Evolutionary conservation across 2,797 vertebrate species (phyloP).

Genomic region (Rachycentron canadum): DNA sequence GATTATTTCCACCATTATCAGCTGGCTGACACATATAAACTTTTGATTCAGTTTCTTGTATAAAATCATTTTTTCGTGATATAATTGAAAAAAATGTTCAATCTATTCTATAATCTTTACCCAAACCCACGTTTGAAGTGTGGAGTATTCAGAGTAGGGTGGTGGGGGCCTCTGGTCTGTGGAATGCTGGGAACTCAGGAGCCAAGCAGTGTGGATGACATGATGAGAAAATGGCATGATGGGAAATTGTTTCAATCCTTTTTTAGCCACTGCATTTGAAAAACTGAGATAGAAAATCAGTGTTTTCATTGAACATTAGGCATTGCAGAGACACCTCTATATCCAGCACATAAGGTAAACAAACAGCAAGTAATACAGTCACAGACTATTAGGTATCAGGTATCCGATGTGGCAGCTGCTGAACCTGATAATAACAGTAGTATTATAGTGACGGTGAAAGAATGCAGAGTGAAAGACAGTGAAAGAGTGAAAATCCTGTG

Average conservation of each 20-base stretch:
- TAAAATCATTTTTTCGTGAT: neutral
- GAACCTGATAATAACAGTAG: neutral
- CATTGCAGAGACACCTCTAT: neutral
- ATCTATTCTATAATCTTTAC: neutral
- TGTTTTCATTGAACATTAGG: conserved; percentile 2
- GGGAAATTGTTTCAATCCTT: conserved; percentile 5
- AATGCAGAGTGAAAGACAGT: neutral
- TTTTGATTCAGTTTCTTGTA: neutral
- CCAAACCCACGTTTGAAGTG: too few species aligned
- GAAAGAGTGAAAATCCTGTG: conserved; percentile 8
- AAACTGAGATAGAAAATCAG: neutral
- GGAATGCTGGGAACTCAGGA: conserved; percentile 21
- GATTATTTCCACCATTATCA: neutral
- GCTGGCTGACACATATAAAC: neutral
- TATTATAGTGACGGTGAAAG: neutral
- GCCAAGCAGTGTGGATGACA: conserved; percentile 25
- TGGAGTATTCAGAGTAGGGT: neutral
- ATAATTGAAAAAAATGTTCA: neutral
- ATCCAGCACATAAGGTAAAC: neutral
- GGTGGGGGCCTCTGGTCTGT: neutral
- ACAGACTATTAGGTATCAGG: neutral
- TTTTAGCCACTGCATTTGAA: neutral
- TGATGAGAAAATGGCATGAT: conserved; percentile 16
- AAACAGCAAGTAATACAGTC: neutral
- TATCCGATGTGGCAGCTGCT: neutral